Conservation (phyloP, 2,888 invertebrate genomes). For the Nemoura dubitans region DNA sequence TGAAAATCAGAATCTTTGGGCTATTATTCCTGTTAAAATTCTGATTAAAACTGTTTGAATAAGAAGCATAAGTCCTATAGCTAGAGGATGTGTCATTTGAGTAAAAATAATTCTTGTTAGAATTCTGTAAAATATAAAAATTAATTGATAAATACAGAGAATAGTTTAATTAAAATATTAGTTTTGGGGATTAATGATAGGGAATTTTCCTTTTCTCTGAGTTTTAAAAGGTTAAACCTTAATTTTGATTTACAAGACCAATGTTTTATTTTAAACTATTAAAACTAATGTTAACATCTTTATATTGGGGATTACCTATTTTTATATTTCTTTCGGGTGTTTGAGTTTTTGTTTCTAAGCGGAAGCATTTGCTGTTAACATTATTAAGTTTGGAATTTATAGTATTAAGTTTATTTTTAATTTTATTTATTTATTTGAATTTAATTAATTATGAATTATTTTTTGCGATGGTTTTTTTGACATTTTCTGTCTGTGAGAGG, state of each 20-base stretch:
- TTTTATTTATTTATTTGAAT: constrained; percentile 63
- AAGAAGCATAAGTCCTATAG: constrained; percentile 66
- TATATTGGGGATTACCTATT: constrained; percentile 59
- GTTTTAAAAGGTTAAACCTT: constrained; percentile 64
- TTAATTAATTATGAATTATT: constrained; percentile 63
- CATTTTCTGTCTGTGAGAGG: constrained; percentile 67
- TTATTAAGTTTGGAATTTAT: constrained; percentile 67
- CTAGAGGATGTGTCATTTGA: constrained; percentile 62
- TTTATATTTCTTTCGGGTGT: constrained; percentile 61
- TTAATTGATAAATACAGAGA: constrained; percentile 61
- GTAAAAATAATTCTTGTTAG: constrained; percentile 60
- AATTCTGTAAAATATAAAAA: constrained; percentile 55
- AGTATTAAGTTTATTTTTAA: constrained; percentile 62
- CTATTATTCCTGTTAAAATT: constrained; percentile 62
- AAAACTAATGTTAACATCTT: constrained; percentile 66
- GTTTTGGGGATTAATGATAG: constrained; percentile 65
- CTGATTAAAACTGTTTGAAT: constrained; percentile 64
- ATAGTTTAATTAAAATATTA: constrained; percentile 74
- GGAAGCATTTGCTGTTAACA: constrained; percentile 67
- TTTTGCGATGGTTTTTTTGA: constrained; percentile 70
- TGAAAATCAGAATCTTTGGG: constrained; percentile 53
- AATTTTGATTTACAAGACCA: constrained; percentile 33
- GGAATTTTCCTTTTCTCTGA: constrained; percentile 66
- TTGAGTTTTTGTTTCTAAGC: constrained; percentile 35
- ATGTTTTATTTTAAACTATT: constrained; percentile 65